Base-by-base conservation (phyloP, 2,797 vertebrate species). In the Karalla daura region DNA sequence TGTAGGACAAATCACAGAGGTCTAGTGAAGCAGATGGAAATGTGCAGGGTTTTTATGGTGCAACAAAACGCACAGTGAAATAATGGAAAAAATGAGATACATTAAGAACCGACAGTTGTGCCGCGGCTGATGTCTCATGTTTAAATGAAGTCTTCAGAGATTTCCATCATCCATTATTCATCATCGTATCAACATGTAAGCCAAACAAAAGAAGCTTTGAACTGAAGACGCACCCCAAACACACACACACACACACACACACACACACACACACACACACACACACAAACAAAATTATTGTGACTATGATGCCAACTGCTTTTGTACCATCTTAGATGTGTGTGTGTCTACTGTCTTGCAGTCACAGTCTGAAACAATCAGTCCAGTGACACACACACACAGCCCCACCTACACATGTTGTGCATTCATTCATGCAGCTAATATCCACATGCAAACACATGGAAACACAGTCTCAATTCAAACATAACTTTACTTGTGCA, bases 141-240 rank as follows among this genome's bases (percentile, higher is more conserved):
- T 79, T 76, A 85, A 84, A 76, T 75, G 6, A 78, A 81, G 63
- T 83, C 63, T 70, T 69, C 17, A 52, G 78, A 81, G 64, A 79
- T 72, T 83, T 61, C 43, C 63, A 28, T 47, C 32, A 88, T 88
- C 25, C 41, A 86, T 89, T 76, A 88, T 89, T 88, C 80, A 88
- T 84, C 35, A 62, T 7, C 33, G 25, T 55, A 49, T 81, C 66
- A 62, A 61, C 72, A 70, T 76, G 45, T 43, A 69, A 66, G 51
- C 39, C 54, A 77, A 70, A 87, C 84, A 89, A 85, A 83, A 76
- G 81, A 75, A 21, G 43, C 70, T 73, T 83, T 80, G 61, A 81
- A 74, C 85, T 72, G 45, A 55, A 70, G 27, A 72, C 20, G 7
- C 55, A 32, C 6, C 8, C 27, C 11, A 4, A 47, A 56, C 43